Evolutionary conservation across 1,140 invertebrate genomes (phyloP).

Genomic region (Lethrus apterus): DNA sequence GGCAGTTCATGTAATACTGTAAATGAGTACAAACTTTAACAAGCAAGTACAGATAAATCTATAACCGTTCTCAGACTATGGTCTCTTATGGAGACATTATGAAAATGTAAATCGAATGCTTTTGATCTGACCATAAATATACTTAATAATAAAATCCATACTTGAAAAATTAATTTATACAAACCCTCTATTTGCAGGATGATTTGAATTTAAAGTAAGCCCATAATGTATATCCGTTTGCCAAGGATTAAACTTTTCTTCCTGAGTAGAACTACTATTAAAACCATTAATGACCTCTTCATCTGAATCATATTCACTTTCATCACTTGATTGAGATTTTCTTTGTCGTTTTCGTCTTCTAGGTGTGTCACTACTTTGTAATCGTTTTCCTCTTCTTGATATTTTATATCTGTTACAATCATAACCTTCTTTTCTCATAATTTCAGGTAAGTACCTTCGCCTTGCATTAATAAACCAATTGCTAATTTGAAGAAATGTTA

Average conservation of each 20-base stretch:
- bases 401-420: constrained; percentile 72
- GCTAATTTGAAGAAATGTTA: constrained; percentile 81
- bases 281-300: constrained; percentile 25
- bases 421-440: constrained; percentile 69
- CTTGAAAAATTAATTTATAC: no score
- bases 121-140: no score
- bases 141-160: no score
- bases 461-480: constrained; percentile 84
- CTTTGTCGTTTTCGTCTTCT: constrained; percentile 45
- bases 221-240: constrained; percentile 41
- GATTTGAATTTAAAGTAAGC: constrained; percentile 29
- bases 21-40: no score
- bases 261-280: constrained; percentile 19
- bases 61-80: no score
- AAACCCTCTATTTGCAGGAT: constrained; percentile 32
- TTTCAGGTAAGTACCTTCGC: constrained; percentile 54
- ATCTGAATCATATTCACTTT: constrained; percentile 28
- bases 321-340: constrained; percentile 16
- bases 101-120: no score
- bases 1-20: no score
- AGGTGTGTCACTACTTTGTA: constrained; percentile 6
- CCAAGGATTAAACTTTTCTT: constrained; percentile 39
- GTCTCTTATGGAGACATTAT: no score
- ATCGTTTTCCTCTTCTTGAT: constrained; percentile 53
- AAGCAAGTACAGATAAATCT: no score